phyloP scores from a whole-genome alignment of 2,113 vertebrate species.

The Corythaeola cristata region DNA sequence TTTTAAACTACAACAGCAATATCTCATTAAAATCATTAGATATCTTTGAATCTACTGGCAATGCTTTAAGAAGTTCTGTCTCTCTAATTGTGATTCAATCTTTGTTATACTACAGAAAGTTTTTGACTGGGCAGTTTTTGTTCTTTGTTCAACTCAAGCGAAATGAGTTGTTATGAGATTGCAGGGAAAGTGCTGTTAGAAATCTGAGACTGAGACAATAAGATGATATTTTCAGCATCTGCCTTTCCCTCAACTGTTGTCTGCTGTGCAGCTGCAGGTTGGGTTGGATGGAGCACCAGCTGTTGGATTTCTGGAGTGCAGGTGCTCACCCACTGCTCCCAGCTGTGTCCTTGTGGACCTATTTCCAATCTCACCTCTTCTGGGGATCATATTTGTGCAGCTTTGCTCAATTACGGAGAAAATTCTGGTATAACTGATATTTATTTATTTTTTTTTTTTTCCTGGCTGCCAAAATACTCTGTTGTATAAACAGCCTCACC shows the following conservation, averaged over 20 bases:
- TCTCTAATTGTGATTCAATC: background rate
- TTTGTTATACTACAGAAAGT: background rate
- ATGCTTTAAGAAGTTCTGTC: background rate
- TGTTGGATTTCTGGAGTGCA: background rate
- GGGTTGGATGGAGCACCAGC: background rate
- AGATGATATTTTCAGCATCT: background rate
- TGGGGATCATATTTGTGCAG: background rate
- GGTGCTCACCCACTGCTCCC: background rate
- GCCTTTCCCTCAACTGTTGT: background rate
- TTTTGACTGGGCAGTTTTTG: background rate
- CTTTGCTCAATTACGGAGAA: background rate
- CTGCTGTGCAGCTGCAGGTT: background rate
- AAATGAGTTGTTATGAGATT: background rate
- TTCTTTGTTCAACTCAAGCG: background rate
- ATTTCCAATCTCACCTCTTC: background rate
- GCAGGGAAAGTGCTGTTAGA: background rate
- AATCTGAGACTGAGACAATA: background rate
- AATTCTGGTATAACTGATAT: background rate
- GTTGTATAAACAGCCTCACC: background rate
- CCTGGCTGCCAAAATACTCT: background rate
- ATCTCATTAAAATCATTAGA: conserved; percentile 19
- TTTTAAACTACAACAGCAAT: background rate
- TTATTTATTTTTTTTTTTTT: background rate
- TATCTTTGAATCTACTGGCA: background rate
- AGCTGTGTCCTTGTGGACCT: background rate